Evolutionary conservation across 1,140 invertebrate genomes (phyloP).

Genomic region (Matsumurasca onukii): DNA sequence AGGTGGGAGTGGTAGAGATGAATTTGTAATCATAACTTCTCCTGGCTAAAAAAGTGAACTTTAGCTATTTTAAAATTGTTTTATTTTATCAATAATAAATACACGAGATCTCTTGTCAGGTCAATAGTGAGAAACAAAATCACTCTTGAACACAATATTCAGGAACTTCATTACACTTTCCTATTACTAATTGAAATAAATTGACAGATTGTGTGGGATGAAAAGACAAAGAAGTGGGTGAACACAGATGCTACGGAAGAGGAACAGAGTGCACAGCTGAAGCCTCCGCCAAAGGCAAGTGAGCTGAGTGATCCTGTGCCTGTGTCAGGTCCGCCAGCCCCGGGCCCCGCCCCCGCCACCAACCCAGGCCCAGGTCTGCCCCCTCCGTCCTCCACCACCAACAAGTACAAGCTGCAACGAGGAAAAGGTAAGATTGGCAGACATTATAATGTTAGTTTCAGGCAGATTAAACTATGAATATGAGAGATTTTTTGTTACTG

Average conservation of each 20-base stretch:
- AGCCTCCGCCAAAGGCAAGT: conserved; percentile 74
- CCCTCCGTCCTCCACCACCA: conserved; percentile 53
- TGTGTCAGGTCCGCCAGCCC: neutral
- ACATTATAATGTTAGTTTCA: neutral
- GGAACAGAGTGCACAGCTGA: conserved; percentile 56
- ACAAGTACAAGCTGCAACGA: conserved; percentile 77
- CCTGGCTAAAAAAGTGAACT: too few species aligned
- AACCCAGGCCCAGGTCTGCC: conserved; percentile 43
- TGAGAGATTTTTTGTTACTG: neutral
- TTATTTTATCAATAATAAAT: too few species aligned
- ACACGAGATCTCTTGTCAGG: too few species aligned
- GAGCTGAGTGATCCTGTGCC: conserved; percentile 44
- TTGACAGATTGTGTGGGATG: conserved; percentile 94
- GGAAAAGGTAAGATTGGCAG: conserved; percentile 60
- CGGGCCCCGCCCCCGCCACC: conserved; percentile 45
- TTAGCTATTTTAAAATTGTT: too few species aligned
- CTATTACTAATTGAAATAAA: too few species aligned
- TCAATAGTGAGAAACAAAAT: too few species aligned
- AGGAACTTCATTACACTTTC: too few species aligned
- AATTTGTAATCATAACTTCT: too few species aligned
- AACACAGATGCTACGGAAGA: conserved; percentile 75
- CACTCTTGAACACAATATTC: too few species aligned
- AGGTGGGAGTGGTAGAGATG: too few species aligned
- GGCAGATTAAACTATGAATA: neutral
- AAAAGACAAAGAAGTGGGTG: conserved; percentile 79